Evolutionary conservation across 1,140 invertebrate genomes (phyloP), one percentile per base, ranked within the genome.

Genomic region (Heliothis virescens): DNA sequence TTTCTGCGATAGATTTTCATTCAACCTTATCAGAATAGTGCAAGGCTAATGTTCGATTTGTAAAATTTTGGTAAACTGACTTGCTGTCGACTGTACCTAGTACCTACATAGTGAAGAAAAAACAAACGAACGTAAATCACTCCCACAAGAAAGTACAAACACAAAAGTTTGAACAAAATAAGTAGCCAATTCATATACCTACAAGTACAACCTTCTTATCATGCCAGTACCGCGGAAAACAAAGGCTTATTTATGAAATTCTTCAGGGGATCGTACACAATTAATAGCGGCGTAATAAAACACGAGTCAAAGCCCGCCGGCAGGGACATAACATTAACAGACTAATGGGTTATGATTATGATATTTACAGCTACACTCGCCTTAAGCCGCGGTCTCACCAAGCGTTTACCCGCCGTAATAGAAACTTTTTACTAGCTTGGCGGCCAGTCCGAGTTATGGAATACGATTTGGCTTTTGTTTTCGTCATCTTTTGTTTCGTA

Each of bases 331-430:
- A 85, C 87, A 92, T 91, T 92, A 91, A 85, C 86, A 82, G 84
- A 76, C 89, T 94, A 94, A 94, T 94, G 90, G 92, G 80, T 87
- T 91, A 89, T 90, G 90, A 94, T 94, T 94, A 94, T 94, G 92
- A 94, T 93, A 94, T 93, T 94, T 92, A 92, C 90, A 88, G 82
- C 90, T 89, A 86, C 88, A 91, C 85, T 85, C 87, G 86, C 86
- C 67, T 90, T 92, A 93, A 92, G 86, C 83, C 59, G 55, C 81
- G 63, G 83, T 92, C 85, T 72, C 87, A 69, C 79, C 82, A 59
- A 48, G 12, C n/a, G 62, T 57, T 57, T 41, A n/a, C 52, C 3
- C 73, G 72, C 72, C 12, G 34, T 74, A 72, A 52, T 69, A 69
- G 65, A 69, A 69, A 69, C 65, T 52, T 65, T 65, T 65, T 65